Conservation (phyloP, 2,797 vertebrate genomes). For the Hylomyscus alleni region DNA sequence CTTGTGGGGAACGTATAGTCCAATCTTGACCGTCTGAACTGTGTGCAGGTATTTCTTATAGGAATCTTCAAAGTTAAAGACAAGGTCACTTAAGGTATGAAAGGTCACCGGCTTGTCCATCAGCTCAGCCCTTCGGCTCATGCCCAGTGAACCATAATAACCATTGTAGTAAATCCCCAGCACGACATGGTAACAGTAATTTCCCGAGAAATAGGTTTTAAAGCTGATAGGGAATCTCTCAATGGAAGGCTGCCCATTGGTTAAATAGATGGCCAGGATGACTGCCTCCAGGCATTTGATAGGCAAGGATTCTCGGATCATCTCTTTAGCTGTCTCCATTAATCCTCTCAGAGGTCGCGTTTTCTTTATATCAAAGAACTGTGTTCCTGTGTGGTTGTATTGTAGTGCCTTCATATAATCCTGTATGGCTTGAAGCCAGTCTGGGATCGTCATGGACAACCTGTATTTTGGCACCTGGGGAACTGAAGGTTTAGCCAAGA, state of each 20-base stretch:
- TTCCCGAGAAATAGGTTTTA: constrained; percentile 98
- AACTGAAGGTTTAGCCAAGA: too few relatives aligned
- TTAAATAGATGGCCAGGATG: constrained; percentile 99
- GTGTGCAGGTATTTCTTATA: constrained; percentile 97
- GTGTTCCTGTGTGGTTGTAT: constrained; percentile 99
- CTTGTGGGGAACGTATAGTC: constrained; percentile 96
- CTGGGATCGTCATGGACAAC: too few relatives aligned
- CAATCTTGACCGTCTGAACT: constrained; percentile 98
- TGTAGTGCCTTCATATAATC: too few relatives aligned
- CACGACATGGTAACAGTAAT: constrained; percentile 97
- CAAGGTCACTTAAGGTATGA: constrained; percentile 96
- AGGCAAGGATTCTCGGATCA: constrained; percentile 98
- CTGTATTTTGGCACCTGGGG: too few relatives aligned
- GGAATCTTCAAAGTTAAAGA: constrained; percentile 98
- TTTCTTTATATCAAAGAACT: constrained; percentile 99
- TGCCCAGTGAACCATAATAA: constrained; percentile 95
- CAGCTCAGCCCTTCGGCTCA: constrained; percentile 96
- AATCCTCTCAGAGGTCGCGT: constrained; percentile 96
- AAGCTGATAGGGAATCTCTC: constrained; percentile 99
- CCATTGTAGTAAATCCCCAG: constrained; percentile 97
- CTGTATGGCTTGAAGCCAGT: too few relatives aligned
- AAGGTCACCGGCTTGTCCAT: constrained; percentile 97
- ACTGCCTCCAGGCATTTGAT: constrained; percentile 99
- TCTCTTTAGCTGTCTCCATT: constrained; percentile 98
- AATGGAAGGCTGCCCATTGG: constrained; percentile 95